Evolutionary conservation across 2,113 vertebrate genomes (phyloP).

Genomic region (Thalassarche chlororhynchos): DNA sequence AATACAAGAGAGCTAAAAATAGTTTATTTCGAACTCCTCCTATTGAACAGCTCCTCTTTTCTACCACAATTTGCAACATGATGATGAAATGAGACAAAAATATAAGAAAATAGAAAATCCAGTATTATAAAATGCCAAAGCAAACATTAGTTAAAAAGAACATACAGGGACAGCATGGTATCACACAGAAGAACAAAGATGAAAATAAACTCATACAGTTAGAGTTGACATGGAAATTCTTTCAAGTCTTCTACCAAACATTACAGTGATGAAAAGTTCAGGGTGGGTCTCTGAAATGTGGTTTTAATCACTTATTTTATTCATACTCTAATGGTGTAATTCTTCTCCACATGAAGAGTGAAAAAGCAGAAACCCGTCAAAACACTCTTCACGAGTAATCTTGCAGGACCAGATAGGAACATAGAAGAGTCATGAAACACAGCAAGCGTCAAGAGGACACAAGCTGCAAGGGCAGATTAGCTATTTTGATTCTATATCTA

Average conservation of each 20-base stretch:
- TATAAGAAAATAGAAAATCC: background rate
- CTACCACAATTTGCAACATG: rapidly evolving
- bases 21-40: background rate
- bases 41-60: background rate
- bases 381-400: background rate
- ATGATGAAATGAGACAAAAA: background rate
- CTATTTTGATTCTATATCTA: background rate
- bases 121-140: background rate
- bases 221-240: background rate
- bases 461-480: background rate
- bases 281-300: background rate
- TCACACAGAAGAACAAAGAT: background rate
- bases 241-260: background rate
- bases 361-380: background rate
- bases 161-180: background rate
- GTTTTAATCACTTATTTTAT: background rate
- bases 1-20: background rate
- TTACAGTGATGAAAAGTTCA: background rate
- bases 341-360: background rate
- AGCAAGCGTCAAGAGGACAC: background rate
- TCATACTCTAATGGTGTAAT: background rate
- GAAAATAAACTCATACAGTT: background rate
- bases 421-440: background rate
- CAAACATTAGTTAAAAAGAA: background rate
- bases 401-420: background rate